Percentiles rank a stretch among this genome's conserved stretches.
Evolutionary conservation across 2,113 vertebrate genomes (phyloP).

Genomic region (Silurus meridionalis): DNA sequence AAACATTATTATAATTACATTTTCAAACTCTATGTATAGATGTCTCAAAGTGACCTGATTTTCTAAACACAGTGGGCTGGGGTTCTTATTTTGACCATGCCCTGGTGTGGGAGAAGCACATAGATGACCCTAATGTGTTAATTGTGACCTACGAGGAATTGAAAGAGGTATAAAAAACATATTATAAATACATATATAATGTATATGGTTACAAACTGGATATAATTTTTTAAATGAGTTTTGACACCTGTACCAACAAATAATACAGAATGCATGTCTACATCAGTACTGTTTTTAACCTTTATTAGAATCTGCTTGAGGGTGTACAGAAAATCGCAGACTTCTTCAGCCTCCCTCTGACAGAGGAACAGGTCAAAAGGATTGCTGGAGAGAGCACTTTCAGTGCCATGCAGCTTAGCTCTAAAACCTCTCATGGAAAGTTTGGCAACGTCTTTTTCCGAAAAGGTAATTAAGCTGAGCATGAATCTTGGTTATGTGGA

Average conservation of each 20-base stretch:
- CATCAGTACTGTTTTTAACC: not conserved
- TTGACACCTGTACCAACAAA: not conserved
- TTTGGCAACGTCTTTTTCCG: constrained; percentile 44
- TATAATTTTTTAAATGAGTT: not conserved
- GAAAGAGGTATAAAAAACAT: constrained; percentile 52
- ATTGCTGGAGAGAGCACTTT: constrained; percentile 54
- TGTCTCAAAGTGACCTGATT: not conserved
- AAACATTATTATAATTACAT: too few species aligned
- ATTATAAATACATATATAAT: too few species aligned
- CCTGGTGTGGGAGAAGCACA: constrained; percentile 52
- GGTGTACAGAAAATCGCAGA: constrained; percentile 41
- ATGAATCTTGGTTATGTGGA: not conserved
- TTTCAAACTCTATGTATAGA: not conserved
- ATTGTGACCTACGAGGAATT: constrained; percentile 55
- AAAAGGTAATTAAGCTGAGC: constrained; percentile 42
- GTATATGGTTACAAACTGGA: too few species aligned
- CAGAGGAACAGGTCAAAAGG: constrained; percentile 47
- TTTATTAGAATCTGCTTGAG: constrained; percentile 44
- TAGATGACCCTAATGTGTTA: constrained; percentile 51
- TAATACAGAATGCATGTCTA: not conserved
- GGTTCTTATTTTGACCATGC: constrained; percentile 61
- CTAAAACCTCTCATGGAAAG: constrained; percentile 39
- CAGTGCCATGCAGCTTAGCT: constrained; percentile 53
- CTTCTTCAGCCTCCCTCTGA: constrained; percentile 54
- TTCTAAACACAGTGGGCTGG: constrained; percentile 48